Evolutionary conservation across 2,797 vertebrate species (phyloP), one percentile per base, ranked within the genome.

Genomic region (Anguilla marmorata): DNA sequence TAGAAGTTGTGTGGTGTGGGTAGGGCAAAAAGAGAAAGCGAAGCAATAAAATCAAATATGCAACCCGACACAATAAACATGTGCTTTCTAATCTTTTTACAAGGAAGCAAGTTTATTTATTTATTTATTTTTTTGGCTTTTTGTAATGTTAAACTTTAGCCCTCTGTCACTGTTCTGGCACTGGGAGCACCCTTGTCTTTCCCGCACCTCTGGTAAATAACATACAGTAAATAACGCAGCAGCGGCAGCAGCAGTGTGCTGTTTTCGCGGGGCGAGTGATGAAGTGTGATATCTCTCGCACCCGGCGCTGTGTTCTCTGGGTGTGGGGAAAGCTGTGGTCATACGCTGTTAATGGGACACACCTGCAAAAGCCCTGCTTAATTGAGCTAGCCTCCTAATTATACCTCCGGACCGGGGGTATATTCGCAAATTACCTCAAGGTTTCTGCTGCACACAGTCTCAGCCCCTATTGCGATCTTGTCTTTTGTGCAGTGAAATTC

Each of bases 301-400:
- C 21, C 24, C 74, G 8, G 41, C 45, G 21, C 24, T 2, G 79
- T 21, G 41, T 82, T 82, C 79, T 50, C 5, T 1, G 41, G 45
- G 79, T 50, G 79, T 50, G 79, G 45, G 3, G 79, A 16, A 86
- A 74, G 37, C 60, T 86, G 85, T 74, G 24, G 24, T 86, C 27
- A 69, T 74, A 74, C 2, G n/a, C 85, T 74, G 60, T 86, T 86
- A 66, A 74, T 27, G 66, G 7, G 63, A 21, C 66, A 86, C 60
- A 86, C 85, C 85, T 63, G 37, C 63, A 74, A n/a, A 27, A 41
- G 30, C 74, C 16, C 63, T 33, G 66, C 66, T 72, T 72, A 86
- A 74, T 72, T 24, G 45, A 50, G 24, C 24, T 45, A 5, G 24
- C 85, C 58, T 63, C 45, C 60, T 86, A 86, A 41, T 74, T 74